Conservation (phyloP, 2,888 invertebrate genomes). For the Schizaphis graminum region DNA sequence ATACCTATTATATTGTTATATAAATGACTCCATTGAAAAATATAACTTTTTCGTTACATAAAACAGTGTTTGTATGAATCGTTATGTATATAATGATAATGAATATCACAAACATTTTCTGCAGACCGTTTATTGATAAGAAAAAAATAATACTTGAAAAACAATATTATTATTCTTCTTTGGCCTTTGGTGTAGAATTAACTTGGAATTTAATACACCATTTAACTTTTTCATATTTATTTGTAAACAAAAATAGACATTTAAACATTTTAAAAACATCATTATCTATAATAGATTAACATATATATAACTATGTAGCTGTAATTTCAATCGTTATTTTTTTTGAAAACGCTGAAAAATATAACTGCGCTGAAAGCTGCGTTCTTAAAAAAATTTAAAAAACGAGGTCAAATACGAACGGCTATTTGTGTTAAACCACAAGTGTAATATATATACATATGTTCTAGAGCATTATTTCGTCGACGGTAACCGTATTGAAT, state of each 20-base stretch:
- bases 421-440: conserved; percentile 19
- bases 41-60: neutral
- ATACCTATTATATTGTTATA: neutral
- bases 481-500: conserved; percentile 28
- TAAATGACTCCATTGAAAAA: neutral
- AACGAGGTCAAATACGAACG: conserved; percentile 40
- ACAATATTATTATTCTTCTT: neutral
- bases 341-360: neutral
- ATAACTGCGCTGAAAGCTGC: neutral
- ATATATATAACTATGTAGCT: neutral
- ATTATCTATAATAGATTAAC: neutral
- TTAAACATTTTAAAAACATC: neutral
- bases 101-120: neutral
- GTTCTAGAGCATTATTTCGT: neutral
- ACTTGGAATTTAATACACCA: neutral
- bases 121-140: neutral
- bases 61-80: neutral
- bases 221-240: neutral
- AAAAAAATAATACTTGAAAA: neutral
- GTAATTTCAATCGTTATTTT: neutral
- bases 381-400: neutral
- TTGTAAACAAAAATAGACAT: neutral
- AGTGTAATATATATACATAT: neutral
- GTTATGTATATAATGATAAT: neutral
- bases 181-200: neutral